phyloP scores from a whole-genome alignment of 2,797 vertebrate genomes.

The Pyrrhura leucotis region DNA sequence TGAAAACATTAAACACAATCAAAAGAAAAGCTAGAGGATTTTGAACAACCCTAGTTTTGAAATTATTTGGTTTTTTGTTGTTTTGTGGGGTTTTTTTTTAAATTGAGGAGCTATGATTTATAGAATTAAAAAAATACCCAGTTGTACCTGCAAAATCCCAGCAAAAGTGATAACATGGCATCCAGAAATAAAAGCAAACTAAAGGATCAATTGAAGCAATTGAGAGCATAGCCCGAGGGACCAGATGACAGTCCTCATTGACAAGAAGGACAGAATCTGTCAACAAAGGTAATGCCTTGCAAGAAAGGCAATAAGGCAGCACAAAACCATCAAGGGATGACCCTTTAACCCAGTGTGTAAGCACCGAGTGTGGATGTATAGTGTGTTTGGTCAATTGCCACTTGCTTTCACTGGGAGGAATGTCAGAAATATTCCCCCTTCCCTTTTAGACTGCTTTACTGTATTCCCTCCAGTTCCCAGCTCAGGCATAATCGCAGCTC shows the following conservation, averaged over 20 bases:
- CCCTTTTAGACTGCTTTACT: background rate
- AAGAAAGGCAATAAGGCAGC: constrained; percentile 37
- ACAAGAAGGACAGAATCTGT: background rate
- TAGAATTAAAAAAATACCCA: background rate
- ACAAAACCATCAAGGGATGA: constrained; percentile 4
- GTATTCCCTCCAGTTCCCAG: constrained; percentile 46
- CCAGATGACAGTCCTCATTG: constrained; percentile 31
- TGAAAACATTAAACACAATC: background rate
- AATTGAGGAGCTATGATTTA: background rate
- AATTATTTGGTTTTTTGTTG: background rate
- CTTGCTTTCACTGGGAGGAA: constrained; percentile 41
- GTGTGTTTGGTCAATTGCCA: constrained; percentile 56
- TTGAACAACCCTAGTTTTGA: background rate
- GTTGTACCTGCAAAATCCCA: background rate
- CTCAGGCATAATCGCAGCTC: background rate
- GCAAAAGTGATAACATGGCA: background rate
- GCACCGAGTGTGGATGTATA: background rate
- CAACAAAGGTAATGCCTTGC: constrained; percentile 27
- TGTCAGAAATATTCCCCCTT: constrained; percentile 23
- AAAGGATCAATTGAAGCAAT: constrained; percentile 15
- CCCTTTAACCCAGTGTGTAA: constrained; percentile 37
- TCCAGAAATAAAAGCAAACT: constrained; percentile 55
- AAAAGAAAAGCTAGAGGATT: background rate
- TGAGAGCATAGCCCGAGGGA: constrained; percentile 20
- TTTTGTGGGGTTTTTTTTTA: background rate